phyloP scores from a whole-genome alignment of 2,113 vertebrate genomes.

The Ibidorhyncha struthersii region DNA sequence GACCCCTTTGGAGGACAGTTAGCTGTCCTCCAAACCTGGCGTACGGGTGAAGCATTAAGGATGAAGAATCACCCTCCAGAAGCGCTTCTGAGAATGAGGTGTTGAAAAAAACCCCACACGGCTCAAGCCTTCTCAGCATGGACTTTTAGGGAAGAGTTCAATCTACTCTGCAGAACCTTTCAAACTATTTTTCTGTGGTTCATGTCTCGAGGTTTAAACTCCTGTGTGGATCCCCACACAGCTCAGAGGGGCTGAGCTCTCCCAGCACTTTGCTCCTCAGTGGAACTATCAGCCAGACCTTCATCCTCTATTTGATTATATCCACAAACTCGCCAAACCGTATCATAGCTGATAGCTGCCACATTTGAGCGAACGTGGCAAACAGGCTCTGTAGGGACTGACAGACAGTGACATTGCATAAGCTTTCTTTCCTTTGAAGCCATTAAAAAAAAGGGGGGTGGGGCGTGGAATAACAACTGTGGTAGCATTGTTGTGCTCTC shows the following conservation, averaged over 20 bases:
- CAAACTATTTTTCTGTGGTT: background rate
- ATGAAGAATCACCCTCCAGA: background rate
- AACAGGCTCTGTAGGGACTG: background rate
- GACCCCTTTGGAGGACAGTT: background rate
- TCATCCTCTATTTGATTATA: background rate
- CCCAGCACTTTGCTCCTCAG: background rate
- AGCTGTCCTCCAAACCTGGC: background rate
- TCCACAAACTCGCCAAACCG: background rate
- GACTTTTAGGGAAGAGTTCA: background rate
- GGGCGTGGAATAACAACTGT: accelerated
- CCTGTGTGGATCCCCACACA: background rate
- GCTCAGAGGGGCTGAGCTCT: background rate
- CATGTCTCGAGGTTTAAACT: accelerated
- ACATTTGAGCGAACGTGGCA: background rate
- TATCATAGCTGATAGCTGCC: background rate
- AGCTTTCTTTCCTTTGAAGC: background rate
- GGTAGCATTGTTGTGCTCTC: background rate
- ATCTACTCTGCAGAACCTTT: background rate
- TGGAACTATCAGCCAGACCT: background rate
- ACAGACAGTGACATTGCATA: background rate
- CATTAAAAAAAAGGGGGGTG: background rate
- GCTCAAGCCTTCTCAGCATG: background rate
- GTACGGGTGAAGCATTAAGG: background rate
- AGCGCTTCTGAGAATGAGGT: background rate
- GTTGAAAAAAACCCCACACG: background rate